Evolutionary conservation across 2,113 vertebrate genomes (phyloP), one percentile per base, ranked within the genome.

Genomic region (Scatophagus argus): DNA sequence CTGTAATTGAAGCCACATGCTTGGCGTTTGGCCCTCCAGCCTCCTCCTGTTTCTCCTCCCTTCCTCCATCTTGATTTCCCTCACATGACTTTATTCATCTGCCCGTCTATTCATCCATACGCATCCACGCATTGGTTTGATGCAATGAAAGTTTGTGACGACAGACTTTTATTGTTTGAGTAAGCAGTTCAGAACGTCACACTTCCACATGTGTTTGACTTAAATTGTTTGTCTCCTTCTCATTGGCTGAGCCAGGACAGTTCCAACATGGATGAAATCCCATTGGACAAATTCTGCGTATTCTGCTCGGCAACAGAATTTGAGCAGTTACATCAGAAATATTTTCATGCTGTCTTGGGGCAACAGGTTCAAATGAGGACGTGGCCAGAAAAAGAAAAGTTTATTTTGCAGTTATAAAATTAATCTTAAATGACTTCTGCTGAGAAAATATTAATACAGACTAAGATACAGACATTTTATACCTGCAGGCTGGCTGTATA

Each of bases 1-100:
- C 74, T 59, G 76, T 90, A 87, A 91, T 79, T 39, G 13, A 82
- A 85, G 43, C 83, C 81, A 79, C 83, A 82, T 89, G 86, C 21
- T 63, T 66, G 74, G 60, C 62, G 2, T 54, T 58, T 5, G 7
- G 32, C 54, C 19, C 0, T 59, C 44, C 32, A 23, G 29, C 59
- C 64, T 82, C 62, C 84, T 68, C 55, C 46, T 64, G 31, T 83
- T 74, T 58, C n/a, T n/a, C 71, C 47, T 67, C 64, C 73, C 79
- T 61, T 56, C 74, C 52, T 78, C 71, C 74, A 44, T 81, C 61
- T 84, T 80, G 49, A 58, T 78, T 61, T 87, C 81, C 54, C 67
- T 77, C 74, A 81, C 58, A n/a, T n/a, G n/a, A n/a, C 74, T 85
- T 76, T 21, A 43, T 66, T 32, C 11, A 3, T 52, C 39, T 3